phyloP scores from a whole-genome alignment of 2,888 invertebrate genomes.

The Xylota sylvarum region DNA sequence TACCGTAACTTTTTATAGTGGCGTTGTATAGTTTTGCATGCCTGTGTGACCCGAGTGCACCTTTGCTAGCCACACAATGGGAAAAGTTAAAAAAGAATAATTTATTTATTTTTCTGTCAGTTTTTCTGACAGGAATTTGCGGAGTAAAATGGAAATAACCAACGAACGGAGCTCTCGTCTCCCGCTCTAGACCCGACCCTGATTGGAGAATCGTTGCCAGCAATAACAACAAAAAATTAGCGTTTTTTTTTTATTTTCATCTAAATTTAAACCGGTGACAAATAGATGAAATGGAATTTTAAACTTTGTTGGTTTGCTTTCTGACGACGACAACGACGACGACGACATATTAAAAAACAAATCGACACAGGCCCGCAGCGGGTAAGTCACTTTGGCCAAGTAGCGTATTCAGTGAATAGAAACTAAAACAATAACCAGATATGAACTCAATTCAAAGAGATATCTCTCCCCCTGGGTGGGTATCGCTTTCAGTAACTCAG shows the following conservation, averaged over 20 bases:
- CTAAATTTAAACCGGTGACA: conserved; percentile 73
- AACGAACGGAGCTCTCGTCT: conserved; percentile 37
- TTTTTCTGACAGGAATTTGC: conserved; percentile 49
- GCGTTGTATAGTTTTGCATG: conserved; percentile 28
- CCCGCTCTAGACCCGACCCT: conserved; percentile 12
- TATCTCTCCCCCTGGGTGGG: conserved; percentile 11
- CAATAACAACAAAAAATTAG: conserved; percentile 39
- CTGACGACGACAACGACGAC: conserved; percentile 22
- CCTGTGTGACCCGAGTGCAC: conserved; percentile 56
- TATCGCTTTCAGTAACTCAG: conserved; percentile 70
- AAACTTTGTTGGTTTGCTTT: conserved; percentile 44
- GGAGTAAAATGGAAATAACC: conserved; percentile 55
- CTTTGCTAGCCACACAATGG: background rate
- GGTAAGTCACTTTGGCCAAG: conserved; percentile 3
- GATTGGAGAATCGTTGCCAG: conserved; percentile 32
- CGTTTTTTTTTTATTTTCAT: conserved; percentile 36
- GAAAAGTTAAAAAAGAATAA: conserved; percentile 8
- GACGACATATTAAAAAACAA: conserved; percentile 29
- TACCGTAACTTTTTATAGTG: conserved; percentile 25
- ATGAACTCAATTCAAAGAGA: conserved; percentile 46
- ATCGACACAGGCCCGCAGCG: background rate
- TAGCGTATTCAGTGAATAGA: conserved; percentile 8
- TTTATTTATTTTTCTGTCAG: background rate
- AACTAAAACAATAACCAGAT: conserved; percentile 61
- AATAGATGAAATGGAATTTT: conserved; percentile 64